Conservation (phyloP, 2,797 vertebrate species). For the Myotis findleyi region DNA sequence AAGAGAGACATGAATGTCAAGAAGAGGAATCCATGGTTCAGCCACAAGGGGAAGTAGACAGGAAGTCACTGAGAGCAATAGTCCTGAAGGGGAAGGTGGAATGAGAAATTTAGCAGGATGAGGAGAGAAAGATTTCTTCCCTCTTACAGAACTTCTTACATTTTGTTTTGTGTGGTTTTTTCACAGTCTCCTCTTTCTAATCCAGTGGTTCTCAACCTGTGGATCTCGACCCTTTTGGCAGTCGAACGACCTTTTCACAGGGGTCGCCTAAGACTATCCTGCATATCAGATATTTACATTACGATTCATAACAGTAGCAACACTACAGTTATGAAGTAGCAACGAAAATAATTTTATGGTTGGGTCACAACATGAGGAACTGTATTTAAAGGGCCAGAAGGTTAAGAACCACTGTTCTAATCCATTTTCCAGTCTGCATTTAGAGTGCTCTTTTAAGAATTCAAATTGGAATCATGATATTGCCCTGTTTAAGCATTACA, state of each 20-base stretch:
- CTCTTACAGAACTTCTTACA: not conserved
- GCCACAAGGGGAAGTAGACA: not conserved
- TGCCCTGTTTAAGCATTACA: not conserved
- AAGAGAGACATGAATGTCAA: not conserved
- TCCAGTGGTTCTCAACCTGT: not conserved
- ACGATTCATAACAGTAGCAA: too few species aligned
- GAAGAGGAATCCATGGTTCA: not conserved
- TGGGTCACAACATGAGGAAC: too few species aligned
- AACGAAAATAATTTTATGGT: too few species aligned
- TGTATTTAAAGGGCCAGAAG: too few species aligned
- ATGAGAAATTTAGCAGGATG: not conserved
- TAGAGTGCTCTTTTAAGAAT: not conserved
- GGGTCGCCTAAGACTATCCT: too few species aligned
- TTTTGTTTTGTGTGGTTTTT: not conserved
- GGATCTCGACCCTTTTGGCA: too few species aligned
- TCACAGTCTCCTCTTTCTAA: not conserved
- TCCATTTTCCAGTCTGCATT: conserved; percentile 21
- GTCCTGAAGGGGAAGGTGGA: not conserved
- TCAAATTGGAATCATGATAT: not conserved
- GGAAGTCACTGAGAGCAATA: not conserved
- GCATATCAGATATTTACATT: too few species aligned
- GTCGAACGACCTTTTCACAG: too few species aligned
- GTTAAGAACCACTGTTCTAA: not conserved
- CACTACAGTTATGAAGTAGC: too few species aligned
- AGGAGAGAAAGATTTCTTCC: not conserved